A percentile compares a stretch with the other conserved stretches of the same genome.
phyloP scores from a whole-genome alignment of 2,113 vertebrate species.

The Tragelaphus scriptus region DNA sequence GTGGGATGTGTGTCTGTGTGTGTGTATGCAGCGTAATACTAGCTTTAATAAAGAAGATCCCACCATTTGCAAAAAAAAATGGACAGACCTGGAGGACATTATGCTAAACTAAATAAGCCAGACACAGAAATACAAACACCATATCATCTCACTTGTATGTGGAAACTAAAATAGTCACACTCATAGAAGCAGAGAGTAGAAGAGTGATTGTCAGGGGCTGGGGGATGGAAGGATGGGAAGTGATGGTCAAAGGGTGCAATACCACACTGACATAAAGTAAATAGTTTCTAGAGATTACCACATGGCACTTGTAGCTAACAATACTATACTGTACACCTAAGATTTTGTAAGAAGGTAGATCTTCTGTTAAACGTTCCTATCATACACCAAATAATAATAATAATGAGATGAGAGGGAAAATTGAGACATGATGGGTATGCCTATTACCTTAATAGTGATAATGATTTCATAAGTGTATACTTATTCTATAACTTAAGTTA shows the following conservation, averaged over 20 bases:
- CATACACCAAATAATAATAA: not conserved
- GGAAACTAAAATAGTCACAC: not conserved
- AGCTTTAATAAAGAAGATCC: not conserved
- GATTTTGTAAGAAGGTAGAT: not conserved
- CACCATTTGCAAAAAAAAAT: not conserved
- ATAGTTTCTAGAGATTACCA: not conserved
- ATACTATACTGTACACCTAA: not conserved
- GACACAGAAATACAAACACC: not conserved
- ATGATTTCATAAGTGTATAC: not conserved
- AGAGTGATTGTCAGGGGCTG: not conserved
- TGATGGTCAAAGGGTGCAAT: not conserved
- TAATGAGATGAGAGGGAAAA: not conserved
- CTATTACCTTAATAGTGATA: not conserved
- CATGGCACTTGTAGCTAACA: not conserved
- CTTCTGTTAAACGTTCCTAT: not conserved
- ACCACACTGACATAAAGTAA: not conserved
- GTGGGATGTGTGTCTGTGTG: not conserved
- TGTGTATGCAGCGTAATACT: not conserved
- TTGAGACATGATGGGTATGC: not conserved
- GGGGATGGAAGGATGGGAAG: not conserved
- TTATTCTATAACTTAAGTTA: not conserved
- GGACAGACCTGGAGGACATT: not conserved
- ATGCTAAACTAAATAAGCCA: not conserved
- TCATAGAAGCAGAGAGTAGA: not conserved
- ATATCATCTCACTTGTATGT: not conserved